A percentile compares a stretch with the other conserved stretches of the same genome.
Evolutionary conservation across 1,140 invertebrate genomes (phyloP).

Genomic region (Hormaphis cornu): DNA sequence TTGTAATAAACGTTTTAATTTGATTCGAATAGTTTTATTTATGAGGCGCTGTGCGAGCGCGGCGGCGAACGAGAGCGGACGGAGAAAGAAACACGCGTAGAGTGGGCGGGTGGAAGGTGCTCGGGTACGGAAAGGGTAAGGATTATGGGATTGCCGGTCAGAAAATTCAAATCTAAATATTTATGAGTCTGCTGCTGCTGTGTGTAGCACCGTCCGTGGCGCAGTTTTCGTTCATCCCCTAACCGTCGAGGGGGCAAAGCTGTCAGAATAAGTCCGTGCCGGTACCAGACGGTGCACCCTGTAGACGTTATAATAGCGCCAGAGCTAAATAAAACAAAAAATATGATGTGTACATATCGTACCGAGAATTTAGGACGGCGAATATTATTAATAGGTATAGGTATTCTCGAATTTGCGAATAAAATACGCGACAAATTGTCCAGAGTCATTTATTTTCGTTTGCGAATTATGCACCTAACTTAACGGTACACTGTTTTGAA

Average conservation of each 20-base stretch:
- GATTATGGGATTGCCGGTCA: slow-evolving; percentile 30
- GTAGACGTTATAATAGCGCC: background rate
- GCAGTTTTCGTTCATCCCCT: background rate
- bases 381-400: too few relatives aligned
- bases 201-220: background rate
- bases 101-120: background rate
- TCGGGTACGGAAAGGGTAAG: background rate
- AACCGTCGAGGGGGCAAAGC: background rate
- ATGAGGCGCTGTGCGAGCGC: background rate
- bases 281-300: background rate
- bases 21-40: slow-evolving; percentile 19
- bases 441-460: too few relatives aligned
- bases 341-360: too few relatives aligned
- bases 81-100: background rate
- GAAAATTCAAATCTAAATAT: slow-evolving; percentile 32
- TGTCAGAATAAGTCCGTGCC: background rate
- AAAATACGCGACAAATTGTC: too few relatives aligned
- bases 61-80: background rate
- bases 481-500: too few relatives aligned
- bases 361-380: too few relatives aligned
- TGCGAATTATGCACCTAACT: too few relatives aligned
- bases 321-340: too few relatives aligned
- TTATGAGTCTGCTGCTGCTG: slow-evolving; percentile 22
- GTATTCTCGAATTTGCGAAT: too few relatives aligned
- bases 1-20: slow-evolving; percentile 15